A percentile compares a stretch with the other conserved stretches of the same genome.
Evolutionary conservation across 2,797 vertebrate genomes (phyloP).

Genomic region (Malacoctenus gilli): DNA sequence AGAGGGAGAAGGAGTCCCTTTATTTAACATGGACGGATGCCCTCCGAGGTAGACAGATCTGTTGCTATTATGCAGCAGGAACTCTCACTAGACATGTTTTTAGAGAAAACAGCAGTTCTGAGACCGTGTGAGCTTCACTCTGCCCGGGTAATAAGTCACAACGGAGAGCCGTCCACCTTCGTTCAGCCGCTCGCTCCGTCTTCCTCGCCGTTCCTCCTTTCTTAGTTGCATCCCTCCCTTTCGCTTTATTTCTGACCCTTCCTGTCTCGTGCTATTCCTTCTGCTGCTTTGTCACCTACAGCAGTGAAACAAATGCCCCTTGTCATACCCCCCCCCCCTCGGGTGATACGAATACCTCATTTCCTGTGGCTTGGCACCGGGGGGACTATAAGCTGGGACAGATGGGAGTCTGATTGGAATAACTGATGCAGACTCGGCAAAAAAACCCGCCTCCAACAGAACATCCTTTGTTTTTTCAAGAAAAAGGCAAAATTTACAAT

Average conservation of each 20-base stretch:
- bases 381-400: conserved; percentile 74
- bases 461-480: conserved; percentile 78
- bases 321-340: conserved; percentile 73
- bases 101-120: conserved; percentile 51
- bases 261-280: conserved; percentile 34
- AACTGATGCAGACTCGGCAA: conserved; percentile 76
- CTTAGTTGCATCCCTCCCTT: conserved; percentile 20
- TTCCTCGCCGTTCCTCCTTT: conserved; percentile 2
- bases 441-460: conserved; percentile 73
- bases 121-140: conserved; percentile 1
- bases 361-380: conserved; percentile 78
- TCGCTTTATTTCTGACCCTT: conserved; percentile 20
- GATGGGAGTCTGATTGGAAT: conserved; percentile 81
- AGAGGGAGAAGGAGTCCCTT: conserved; percentile 32
- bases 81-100: conserved; percentile 38
- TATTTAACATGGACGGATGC: conserved; percentile 13
- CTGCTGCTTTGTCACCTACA: conserved; percentile 76
- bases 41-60: conserved; percentile 22
- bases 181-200: conserved; percentile 4
- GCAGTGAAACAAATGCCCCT: conserved; percentile 79
- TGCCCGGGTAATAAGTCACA: conserved; percentile 17
- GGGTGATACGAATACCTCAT: conserved; percentile 83
- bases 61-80: conserved; percentile 26
- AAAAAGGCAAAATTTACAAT: conserved; percentile 63
- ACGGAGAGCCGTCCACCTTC: not conserved